Percentiles rank a stretch among this genome's conserved stretches.
These are phyloP conservation scores for Anomalospiza imberbis DNA, from an alignment of 2,797 vertebrate species.

Conservation along the genomic window DNA sequence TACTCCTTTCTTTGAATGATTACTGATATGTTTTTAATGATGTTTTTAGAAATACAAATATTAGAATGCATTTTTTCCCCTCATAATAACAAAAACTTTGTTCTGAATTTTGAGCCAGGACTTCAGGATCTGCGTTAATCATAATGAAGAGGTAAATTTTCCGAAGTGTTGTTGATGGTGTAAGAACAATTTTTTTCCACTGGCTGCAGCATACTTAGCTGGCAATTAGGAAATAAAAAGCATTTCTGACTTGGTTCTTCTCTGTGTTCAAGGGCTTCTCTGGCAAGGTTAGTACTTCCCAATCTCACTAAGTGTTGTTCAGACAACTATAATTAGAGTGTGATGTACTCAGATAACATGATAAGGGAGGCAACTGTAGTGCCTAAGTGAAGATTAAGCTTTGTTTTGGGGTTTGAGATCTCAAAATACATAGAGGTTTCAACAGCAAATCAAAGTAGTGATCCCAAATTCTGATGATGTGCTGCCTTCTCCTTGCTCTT, in stretches of 20 bases:
- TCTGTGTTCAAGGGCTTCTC: slow-evolving; percentile 42
- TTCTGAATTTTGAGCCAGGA: neutral
- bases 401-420: slow-evolving; percentile 44
- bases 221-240: neutral
- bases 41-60: slow-evolving; percentile 42
- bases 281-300: slow-evolving; percentile 32
- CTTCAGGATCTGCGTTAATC: neutral
- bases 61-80: neutral
- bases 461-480: neutral
- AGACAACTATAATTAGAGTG: slow-evolving; percentile 51
- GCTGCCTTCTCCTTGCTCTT: neutral
- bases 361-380: slow-evolving; percentile 23
- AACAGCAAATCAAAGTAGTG: neutral
- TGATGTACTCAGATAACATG: slow-evolving; percentile 34
- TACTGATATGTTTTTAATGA: neutral
- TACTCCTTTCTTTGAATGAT: slow-evolving; percentile 21
- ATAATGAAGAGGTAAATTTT: slow-evolving; percentile 1
- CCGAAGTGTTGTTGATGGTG: neutral
- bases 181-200: neutral
- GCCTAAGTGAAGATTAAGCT: slow-evolving; percentile 25
- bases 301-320: slow-evolving; percentile 29
- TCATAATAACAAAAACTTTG: neutral
- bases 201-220: neutral
- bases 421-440: neutral
- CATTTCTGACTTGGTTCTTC: neutral